Evolutionary conservation across 2,113 vertebrate genomes (phyloP), one percentile per base, ranked within the genome.

Genomic region (Chloropsis cyanopogon): DNA sequence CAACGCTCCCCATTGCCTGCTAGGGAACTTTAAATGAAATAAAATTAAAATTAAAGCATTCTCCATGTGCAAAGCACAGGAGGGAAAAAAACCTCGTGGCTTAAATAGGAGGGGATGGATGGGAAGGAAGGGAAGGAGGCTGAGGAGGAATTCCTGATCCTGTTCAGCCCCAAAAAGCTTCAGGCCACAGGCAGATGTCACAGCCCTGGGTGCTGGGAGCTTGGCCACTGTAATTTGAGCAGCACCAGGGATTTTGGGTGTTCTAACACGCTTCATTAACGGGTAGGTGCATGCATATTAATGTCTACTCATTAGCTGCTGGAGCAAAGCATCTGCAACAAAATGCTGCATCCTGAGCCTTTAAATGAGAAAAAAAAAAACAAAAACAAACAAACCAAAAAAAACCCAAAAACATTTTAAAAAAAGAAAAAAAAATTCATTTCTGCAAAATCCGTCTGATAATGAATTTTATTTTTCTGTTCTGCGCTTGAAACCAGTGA

Each of bases 201-300:
- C 73, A 77, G 87, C 91, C 81, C 91, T 41, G 64, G n/a, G 69
- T 25, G 16, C 77, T 73, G 80, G 8, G 68, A 42, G 12, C 59
- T 47, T 69, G 93, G 91, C 57, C 78, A 8, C 60, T 31, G 81
- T 35, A 17, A 61, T 44, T 90, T 31, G 31, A 73, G 92, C 88
- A 83, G 93, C 85, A 25, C 28, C 92, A 90, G 92, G 92, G 91
- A 70, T 42, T 31, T 46, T 18, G 79, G 31, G 81, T 91, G 16
- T 47, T 31, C 75, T 82, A 25, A 66, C 93, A 81, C 1, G 76
- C 93, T 94, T 97, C 92, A 71, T 94, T 94, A 95, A 59, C 10
- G 90, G 79, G 79, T 93, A 96, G 94, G 92, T 94, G 96, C 93
- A 96, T 97, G 95, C 93, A 86, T 94, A 96, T 95, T 90, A 92